A percentile compares a stretch with the other conserved stretches of the same genome.
These are phyloP conservation scores for Pipistrellus pipistrellus DNA, from an alignment of 2,797 vertebrate genomes.

Conservation along the genomic window DNA sequence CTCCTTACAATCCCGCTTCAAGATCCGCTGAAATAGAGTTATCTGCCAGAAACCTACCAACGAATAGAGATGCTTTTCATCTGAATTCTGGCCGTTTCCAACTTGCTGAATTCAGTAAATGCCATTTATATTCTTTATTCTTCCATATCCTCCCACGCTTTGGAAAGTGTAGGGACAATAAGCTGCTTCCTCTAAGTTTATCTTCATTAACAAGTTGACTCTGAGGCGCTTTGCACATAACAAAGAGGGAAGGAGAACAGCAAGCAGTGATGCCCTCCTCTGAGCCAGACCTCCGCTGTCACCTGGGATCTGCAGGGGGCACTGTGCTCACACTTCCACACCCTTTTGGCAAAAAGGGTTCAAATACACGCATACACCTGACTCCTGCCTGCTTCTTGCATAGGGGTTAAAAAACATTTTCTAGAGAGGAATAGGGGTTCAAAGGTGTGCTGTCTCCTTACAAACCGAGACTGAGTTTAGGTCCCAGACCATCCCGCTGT, in stretches of 20 bases:
- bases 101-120: constrained; percentile 3
- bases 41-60: background rate
- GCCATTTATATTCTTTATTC: constrained; percentile 7
- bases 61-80: background rate
- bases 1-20: background rate
- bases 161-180: background rate
- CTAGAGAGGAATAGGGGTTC: background rate
- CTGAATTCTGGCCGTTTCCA: background rate
- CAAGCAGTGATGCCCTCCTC: background rate
- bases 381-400: background rate
- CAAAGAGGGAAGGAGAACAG: background rate
- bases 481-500: background rate
- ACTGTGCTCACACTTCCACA: background rate
- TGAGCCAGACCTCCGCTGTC: background rate
- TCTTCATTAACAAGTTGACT: background rate
- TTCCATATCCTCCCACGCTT: background rate
- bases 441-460: background rate
- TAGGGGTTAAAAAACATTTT: background rate
- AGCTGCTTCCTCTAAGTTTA: background rate
- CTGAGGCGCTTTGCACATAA: background rate
- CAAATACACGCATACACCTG: background rate
- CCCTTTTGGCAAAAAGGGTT: background rate
- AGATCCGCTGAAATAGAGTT: background rate
- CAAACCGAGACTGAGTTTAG: background rate
- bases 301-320: rapidly evolving